A percentile compares a stretch with the other conserved stretches of the same genome.
These are phyloP conservation scores for Dermolepida albohirtum DNA, from an alignment of 2,888 invertebrate genomes.

Conservation along the genomic window DNA sequence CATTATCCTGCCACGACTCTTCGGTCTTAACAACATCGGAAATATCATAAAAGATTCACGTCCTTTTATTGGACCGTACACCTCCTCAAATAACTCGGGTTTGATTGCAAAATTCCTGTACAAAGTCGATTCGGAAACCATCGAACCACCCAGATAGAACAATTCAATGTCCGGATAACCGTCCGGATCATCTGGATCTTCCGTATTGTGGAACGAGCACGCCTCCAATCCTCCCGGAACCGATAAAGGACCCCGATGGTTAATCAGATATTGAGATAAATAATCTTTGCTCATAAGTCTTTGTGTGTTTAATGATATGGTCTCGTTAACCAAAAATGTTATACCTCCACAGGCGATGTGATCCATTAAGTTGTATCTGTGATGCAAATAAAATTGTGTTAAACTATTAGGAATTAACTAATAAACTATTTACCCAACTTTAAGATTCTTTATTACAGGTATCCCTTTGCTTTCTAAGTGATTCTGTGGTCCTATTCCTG, in stretches of 20 bases:
- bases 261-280: slow-evolving; percentile 58
- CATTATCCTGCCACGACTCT: slow-evolving; percentile 68
- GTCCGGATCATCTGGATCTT: slow-evolving; percentile 69
- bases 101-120: slow-evolving; percentile 66
- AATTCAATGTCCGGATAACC: slow-evolving; percentile 77
- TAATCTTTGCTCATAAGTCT: slow-evolving; percentile 54
- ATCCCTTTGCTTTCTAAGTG: slow-evolving; percentile 62
- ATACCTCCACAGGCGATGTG: slow-evolving; percentile 75
- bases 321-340: slow-evolving; percentile 72
- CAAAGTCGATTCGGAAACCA: slow-evolving; percentile 68
- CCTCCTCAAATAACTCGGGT: slow-evolving; percentile 58
- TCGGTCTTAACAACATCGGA: slow-evolving; percentile 71
- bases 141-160: slow-evolving; percentile 73
- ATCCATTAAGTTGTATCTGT: slow-evolving; percentile 66
- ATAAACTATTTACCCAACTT: slow-evolving; percentile 62
- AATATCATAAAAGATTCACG: slow-evolving; percentile 66
- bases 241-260: slow-evolving; percentile 66
- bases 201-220: slow-evolving; percentile 74
- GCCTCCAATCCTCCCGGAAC: slow-evolving; percentile 76
- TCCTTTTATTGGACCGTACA: slow-evolving; percentile 60
- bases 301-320: slow-evolving; percentile 62
- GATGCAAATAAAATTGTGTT: not conserved
- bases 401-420: not conserved
- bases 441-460: slow-evolving; percentile 66
- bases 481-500: slow-evolving; percentile 69